Evolutionary conservation across 2,113 vertebrate species (phyloP).

Genomic region (Silurus asotus): DNA sequence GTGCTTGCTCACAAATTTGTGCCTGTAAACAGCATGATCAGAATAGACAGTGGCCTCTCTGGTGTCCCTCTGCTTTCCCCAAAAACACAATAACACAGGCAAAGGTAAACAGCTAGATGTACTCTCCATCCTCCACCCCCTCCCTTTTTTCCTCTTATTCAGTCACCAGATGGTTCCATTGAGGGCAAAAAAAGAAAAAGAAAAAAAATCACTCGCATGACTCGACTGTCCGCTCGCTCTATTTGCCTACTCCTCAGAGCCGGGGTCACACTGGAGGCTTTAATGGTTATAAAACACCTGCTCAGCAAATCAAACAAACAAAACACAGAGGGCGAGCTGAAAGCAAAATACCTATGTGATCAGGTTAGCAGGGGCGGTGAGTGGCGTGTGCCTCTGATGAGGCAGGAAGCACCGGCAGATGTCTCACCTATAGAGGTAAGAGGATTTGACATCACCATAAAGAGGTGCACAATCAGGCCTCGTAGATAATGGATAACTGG

Average conservation of each 20-base stretch:
- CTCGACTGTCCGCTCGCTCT: slow-evolving; percentile 61
- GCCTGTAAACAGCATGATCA: slow-evolving; percentile 27
- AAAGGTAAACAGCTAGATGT: slow-evolving; percentile 69
- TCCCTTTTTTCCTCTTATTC: slow-evolving; percentile 68
- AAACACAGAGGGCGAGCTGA: slow-evolving; percentile 60
- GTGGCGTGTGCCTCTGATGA: slow-evolving; percentile 58
- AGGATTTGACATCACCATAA: slow-evolving; percentile 61
- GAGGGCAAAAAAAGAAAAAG: slow-evolving; percentile 55
- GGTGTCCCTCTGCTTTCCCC: slow-evolving; percentile 62
- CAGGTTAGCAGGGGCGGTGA: slow-evolving; percentile 66
- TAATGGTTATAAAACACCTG: slow-evolving; percentile 79
- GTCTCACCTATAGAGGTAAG: slow-evolving; percentile 65
- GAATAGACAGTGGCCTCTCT: slow-evolving; percentile 29
- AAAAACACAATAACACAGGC: slow-evolving; percentile 67
- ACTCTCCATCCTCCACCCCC: slow-evolving; percentile 56
- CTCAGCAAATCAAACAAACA: slow-evolving; percentile 79
- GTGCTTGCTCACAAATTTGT: slow-evolving; percentile 14
- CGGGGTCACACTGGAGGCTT: slow-evolving; percentile 67
- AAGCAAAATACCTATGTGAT: slow-evolving; percentile 75
- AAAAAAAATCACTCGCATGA: slow-evolving; percentile 59
- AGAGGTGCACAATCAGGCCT: slow-evolving; percentile 55
- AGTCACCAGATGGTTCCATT: slow-evolving; percentile 77
- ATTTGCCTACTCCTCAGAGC: slow-evolving; percentile 75
- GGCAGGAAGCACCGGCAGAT: slow-evolving; percentile 69
- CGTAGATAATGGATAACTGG: slow-evolving; percentile 67